phyloP scores from a whole-genome alignment of 2,113 vertebrate species.

The Saimiri boliviensis region DNA sequence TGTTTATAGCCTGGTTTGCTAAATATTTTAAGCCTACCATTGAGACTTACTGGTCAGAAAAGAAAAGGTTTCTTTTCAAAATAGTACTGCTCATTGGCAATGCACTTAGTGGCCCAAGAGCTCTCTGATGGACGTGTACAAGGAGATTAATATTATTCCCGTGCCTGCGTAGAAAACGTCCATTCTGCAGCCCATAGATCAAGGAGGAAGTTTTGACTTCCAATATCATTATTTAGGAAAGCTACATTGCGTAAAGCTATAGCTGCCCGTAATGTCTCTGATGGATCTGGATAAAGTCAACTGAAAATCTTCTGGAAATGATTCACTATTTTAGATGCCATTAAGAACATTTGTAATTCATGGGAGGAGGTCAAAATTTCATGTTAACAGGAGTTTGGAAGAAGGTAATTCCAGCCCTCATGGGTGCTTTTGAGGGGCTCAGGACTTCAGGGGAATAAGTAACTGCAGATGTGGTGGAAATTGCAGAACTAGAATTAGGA shows the following conservation, averaged over 20 bases:
- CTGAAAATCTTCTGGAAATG: not conserved
- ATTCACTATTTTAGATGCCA: not conserved
- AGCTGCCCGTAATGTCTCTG: not conserved
- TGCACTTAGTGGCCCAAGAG: not conserved
- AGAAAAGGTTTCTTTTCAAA: not conserved
- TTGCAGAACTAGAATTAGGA: not conserved
- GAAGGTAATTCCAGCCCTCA: not conserved
- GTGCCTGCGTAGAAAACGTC: not conserved
- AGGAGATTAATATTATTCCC: not conserved
- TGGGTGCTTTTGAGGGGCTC: not conserved
- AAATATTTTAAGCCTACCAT: not conserved
- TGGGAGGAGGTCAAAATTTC: not conserved
- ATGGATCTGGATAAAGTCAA: not conserved
- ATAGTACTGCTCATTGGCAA: not conserved
- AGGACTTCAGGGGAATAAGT: not conserved
- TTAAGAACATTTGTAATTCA: not conserved
- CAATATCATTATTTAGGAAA: not conserved
- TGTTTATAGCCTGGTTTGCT: not conserved
- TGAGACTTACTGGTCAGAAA: not conserved
- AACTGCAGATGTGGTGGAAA: not conserved
- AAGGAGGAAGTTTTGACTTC: not conserved
- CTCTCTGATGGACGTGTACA: not conserved
- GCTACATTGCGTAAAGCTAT: not conserved
- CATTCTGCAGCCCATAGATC: not conserved
- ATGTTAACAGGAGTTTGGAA: not conserved